Base-by-base conservation (phyloP, 2,113 vertebrate species). In the Siniperca chuatsi region DNA sequence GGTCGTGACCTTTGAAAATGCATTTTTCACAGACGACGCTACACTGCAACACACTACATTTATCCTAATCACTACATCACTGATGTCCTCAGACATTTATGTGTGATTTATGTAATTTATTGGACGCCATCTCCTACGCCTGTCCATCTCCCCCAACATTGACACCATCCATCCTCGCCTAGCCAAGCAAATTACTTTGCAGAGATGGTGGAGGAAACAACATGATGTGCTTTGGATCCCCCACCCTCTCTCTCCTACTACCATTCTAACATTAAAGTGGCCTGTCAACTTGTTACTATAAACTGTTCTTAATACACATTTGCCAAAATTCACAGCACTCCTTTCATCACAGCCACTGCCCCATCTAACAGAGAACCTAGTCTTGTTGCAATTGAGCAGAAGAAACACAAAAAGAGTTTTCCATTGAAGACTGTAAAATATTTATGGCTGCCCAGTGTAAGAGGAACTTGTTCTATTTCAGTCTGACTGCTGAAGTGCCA, bases 361-460 rank as follows among this genome's bases (percentile, higher is more conserved):
- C 29, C 40, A 3, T 60, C 67, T 29, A 40, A 78, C 18, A 58
- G 33, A 78, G 13, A 69, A 52, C 25, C 40, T 40, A 10, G 46
- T 55, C 65, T 58, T 57, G 71, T 20, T 78, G 72, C 23, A 82
- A 48, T n/a, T 81, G 50, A 29, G 67, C 78, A 79, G 85, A 87
- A 83, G 33, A 81, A 88, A 78, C 79, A 44, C 50, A 74, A 71
- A 77, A 70, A 68, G 25, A 78, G 25, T 66, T 86, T 82, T 82
- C 75, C 83, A 86, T 76, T 62, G 55, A 75, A 80, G 83, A 35
- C 67, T 75, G 37, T 81, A 1, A 84, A 89, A 84, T 90, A 87
- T 89, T 87, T 81, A 82, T 85, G 83, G 73, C 65, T 15, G 16
- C 40, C 60, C 75, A 81, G 71, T 79, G 78, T 79, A 88, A 85